Percentiles rank a stretch among this genome's conserved stretches.
These are phyloP conservation scores for Gasterosteus aculeatus DNA, from an alignment of 2,113 vertebrate genomes.

Conservation along the genomic window DNA sequence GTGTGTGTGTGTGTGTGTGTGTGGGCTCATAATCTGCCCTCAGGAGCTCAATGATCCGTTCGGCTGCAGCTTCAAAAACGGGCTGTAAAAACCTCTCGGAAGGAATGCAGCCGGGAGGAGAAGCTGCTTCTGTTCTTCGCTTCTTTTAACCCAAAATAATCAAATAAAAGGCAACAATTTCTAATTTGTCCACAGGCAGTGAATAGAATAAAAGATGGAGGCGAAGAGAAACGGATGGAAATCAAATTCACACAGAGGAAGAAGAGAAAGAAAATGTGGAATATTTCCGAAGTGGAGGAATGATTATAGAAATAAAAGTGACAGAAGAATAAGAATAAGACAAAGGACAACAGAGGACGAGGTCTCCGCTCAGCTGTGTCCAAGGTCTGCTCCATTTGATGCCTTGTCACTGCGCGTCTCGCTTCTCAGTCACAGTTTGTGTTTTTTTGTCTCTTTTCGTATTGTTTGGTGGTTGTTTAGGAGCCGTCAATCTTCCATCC, in stretches of 20 bases:
- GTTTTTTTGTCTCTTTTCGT: neutral
- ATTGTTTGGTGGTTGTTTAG: slow-evolving; percentile 4
- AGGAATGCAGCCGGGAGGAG: neutral
- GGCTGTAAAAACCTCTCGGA: neutral
- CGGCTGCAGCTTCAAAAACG: neutral
- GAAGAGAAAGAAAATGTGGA: neutral
- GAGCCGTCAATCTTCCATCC: neutral
- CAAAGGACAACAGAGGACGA: slow-evolving; percentile 10
- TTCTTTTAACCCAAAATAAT: neutral
- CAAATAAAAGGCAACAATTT: neutral
- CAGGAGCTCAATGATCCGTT: slow-evolving; percentile 24
- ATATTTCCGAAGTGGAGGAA: slow-evolving; percentile 10
- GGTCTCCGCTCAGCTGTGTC: slow-evolving; percentile 5
- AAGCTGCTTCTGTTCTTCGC: neutral
- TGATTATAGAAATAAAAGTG: slow-evolving; percentile 31
- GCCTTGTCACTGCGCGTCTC: slow-evolving; percentile 17
- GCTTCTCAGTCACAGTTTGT: slow-evolving; percentile 14
- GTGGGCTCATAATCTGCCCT: slow-evolving; percentile 18
- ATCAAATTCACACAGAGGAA: slow-evolving; percentile 2
- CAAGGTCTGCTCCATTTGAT: slow-evolving; percentile 27
- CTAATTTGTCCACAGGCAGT: neutral
- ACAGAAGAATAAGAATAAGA: neutral
- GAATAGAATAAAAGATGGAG: neutral
- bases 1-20: slow-evolving; percentile 1
- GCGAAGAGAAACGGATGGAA: slow-evolving; percentile 2